Conservation (phyloP, 1,140 invertebrate species). For the Drosophila kanapiae region DNA sequence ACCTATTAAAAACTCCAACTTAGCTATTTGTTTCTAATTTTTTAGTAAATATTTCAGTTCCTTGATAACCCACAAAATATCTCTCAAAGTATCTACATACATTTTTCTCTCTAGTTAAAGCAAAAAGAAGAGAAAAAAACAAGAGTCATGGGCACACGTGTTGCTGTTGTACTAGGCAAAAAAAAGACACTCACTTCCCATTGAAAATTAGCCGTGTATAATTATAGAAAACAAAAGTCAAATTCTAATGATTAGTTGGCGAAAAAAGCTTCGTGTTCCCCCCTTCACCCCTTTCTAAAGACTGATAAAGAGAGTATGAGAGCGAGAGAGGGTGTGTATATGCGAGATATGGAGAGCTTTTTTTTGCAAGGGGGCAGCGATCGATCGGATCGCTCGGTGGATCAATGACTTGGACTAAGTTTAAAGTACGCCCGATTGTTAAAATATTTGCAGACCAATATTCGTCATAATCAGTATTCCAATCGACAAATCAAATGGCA, state of each 20-base stretch:
- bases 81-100: background rate
- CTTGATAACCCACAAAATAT: background rate
- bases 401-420: constrained; percentile 52
- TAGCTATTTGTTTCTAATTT: too few relatives aligned
- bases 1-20: too few relatives aligned
- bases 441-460: constrained; percentile 17
- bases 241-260: constrained; percentile 47
- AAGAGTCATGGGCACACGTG: constrained; percentile 42
- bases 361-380: constrained; percentile 23
- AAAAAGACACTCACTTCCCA: constrained; percentile 30
- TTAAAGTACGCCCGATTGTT: constrained; percentile 52
- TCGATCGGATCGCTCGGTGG: constrained; percentile 8
- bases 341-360: constrained; percentile 18
- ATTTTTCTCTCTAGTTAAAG: constrained; percentile 1
- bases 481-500: constrained; percentile 22
- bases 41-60: too few relatives aligned
- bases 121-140: background rate
- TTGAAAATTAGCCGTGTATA: constrained; percentile 51
- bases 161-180: constrained; percentile 44
- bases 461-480: constrained; percentile 24
- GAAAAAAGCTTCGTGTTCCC: constrained; percentile 15
- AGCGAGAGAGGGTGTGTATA: background rate
- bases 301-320: background rate
- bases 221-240: constrained; percentile 55
- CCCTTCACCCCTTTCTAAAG: background rate